Evolutionary conservation across 2,888 invertebrate species (phyloP).

Genomic region (Drosophila birchii): DNA sequence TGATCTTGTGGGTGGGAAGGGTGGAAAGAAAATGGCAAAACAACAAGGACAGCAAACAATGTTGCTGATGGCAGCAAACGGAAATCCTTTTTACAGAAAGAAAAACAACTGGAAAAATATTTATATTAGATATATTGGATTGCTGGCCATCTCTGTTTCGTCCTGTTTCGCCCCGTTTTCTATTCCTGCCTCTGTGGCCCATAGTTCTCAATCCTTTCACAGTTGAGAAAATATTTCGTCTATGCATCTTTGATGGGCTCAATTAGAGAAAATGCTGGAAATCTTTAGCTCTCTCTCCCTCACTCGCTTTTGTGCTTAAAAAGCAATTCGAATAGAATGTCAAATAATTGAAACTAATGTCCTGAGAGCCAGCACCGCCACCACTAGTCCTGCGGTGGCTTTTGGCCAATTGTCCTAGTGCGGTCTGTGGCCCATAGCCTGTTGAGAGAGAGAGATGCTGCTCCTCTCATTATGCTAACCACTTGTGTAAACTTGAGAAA

Average conservation of each 20-base stretch:
- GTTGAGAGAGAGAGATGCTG: background rate
- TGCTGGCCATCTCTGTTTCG: slow-evolving; percentile 37
- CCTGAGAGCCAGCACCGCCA: slow-evolving; percentile 1
- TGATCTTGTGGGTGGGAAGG: background rate
- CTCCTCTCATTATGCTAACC: slow-evolving; percentile 45
- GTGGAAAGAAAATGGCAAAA: slow-evolving; percentile 65
- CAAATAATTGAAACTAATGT: slow-evolving; percentile 49
- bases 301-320: slow-evolving; percentile 22
- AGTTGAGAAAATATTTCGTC: slow-evolving; percentile 37
- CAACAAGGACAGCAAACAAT: slow-evolving; percentile 53
- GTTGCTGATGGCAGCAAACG: slow-evolving; percentile 63
- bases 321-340: slow-evolving; percentile 43
- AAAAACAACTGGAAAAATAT: slow-evolving; percentile 79
- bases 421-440: slow-evolving; percentile 21
- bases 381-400: slow-evolving; percentile 32
- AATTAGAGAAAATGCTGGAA: slow-evolving; percentile 35
- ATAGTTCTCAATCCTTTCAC: slow-evolving; percentile 10
- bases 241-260: slow-evolving; percentile 44
- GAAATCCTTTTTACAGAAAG: slow-evolving; percentile 68
- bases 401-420: slow-evolving; percentile 34
- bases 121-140: slow-evolving; percentile 80
- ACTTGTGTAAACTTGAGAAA: slow-evolving; percentile 38
- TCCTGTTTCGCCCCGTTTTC: background rate
- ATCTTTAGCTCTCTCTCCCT: slow-evolving; percentile 1
- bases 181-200: background rate